Evolutionary conservation across 1,140 invertebrate species (phyloP).

Genomic region (Atta texana): DNA sequence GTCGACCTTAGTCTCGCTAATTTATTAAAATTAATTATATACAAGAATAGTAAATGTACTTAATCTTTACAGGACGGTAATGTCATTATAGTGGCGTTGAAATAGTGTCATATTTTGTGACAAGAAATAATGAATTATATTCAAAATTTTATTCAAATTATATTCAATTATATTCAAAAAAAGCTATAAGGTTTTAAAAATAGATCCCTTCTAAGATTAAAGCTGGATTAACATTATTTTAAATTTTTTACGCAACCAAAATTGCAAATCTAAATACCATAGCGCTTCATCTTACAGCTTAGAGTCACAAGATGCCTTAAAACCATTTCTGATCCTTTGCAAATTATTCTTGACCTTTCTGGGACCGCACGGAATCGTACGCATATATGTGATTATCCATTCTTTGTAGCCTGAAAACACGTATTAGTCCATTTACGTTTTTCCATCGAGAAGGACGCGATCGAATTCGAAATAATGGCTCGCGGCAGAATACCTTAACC

Average conservation of each 20-base stretch:
- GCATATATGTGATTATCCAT: conserved; percentile 22
- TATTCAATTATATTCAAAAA: too few species aligned
- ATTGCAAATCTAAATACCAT: background rate
- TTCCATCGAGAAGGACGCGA: conserved; percentile 43
- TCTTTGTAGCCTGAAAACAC: background rate
- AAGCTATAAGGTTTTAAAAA: too few species aligned
- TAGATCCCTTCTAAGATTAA: too few species aligned
- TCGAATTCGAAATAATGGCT: conserved; percentile 48
- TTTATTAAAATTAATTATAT: too few species aligned
- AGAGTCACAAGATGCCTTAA: background rate
- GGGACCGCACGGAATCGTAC: background rate
- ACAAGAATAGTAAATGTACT: too few species aligned
- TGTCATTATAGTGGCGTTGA: too few species aligned
- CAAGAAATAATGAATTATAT: too few species aligned
- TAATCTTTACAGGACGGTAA: too few species aligned
- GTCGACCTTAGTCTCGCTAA: background rate
- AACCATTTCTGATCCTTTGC: background rate
- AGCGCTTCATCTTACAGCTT: background rate
- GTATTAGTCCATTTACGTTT: conserved; percentile 3
- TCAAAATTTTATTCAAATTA: too few species aligned
- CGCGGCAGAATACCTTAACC: conserved; percentile 48
- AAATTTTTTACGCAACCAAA: background rate
- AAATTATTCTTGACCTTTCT: conserved; percentile 10
- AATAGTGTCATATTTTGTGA: too few species aligned
- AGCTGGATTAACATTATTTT: background rate